phyloP scores from a whole-genome alignment of 2,888 invertebrate genomes.

The Nasonia oneida region DNA sequence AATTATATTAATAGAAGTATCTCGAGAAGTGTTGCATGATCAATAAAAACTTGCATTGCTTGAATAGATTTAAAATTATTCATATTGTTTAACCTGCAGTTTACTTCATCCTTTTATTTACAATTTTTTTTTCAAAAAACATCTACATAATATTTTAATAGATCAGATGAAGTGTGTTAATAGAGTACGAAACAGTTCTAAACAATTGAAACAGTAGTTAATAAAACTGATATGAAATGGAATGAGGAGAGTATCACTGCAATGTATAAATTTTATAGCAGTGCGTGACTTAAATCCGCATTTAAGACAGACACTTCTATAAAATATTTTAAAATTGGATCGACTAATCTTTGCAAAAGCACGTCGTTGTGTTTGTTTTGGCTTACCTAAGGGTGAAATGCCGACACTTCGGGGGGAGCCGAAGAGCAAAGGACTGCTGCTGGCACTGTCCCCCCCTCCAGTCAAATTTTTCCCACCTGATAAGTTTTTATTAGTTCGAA shows the following conservation, averaged over 20 bases:
- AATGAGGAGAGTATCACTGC: neutral
- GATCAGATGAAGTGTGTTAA: no score
- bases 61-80: no score
- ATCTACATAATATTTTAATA: no score
- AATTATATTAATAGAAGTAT: neutral
- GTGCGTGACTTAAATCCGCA: no score
- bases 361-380: neutral
- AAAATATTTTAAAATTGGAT: neutral
- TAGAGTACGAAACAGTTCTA: no score
- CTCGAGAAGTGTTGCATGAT: neutral
- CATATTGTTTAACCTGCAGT: no score
- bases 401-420: slow-evolving; percentile 82
- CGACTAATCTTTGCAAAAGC: slow-evolving; percentile 13
- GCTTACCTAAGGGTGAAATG: slow-evolving; percentile 82
- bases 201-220: neutral
- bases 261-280: neutral
- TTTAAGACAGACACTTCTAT: no score
- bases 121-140: no score
- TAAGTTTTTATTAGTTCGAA: slow-evolving; percentile 72
- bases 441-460: slow-evolving; percentile 80
- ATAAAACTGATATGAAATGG: neutral
- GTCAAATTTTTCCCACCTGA: slow-evolving; percentile 77
- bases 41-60: neutral
- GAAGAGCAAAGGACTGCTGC: slow-evolving; percentile 81
- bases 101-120: no score